These are phyloP conservation scores for Anthoscopus minutus DNA, from an alignment of 2,113 vertebrate genomes.

Conservation along the genomic window DNA sequence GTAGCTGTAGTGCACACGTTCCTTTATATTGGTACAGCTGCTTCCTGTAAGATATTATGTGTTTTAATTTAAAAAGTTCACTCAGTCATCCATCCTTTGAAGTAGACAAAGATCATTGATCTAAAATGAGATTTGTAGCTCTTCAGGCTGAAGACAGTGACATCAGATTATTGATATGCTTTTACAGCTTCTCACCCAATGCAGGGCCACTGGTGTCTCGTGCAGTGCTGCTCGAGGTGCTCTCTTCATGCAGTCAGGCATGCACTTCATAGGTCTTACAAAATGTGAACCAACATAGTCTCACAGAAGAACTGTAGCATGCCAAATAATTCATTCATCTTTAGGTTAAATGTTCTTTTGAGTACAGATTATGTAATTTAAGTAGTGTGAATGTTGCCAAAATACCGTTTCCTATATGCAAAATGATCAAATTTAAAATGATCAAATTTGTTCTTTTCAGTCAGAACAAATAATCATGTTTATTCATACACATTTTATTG, in stretches of 20 bases:
- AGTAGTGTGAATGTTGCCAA: background rate
- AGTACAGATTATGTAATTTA: background rate
- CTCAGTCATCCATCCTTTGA: background rate
- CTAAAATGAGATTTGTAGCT: background rate
- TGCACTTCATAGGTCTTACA: fast-evolving
- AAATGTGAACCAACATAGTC: fast-evolving
- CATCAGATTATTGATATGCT: background rate
- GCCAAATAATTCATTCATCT: background rate
- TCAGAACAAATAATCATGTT: background rate
- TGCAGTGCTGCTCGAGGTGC: background rate
- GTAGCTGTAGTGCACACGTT: background rate
- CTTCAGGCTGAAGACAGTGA: background rate
- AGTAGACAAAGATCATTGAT: background rate
- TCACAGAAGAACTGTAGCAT: background rate
- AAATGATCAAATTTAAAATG: background rate
- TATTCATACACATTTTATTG: background rate
- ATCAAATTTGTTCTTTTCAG: background rate
- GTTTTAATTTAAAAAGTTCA: background rate
- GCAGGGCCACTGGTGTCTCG: background rate
- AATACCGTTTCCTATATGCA: background rate
- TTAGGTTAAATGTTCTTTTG: background rate
- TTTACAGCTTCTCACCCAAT: background rate
- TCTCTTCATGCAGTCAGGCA: background rate
- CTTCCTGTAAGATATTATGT: background rate
- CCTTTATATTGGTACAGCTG: background rate